A percentile compares a stretch with the other conserved stretches of the same genome.
These are phyloP conservation scores for Xiphophorus couchianus DNA, from an alignment of 2,113 vertebrate genomes.

Conservation along the genomic window DNA sequence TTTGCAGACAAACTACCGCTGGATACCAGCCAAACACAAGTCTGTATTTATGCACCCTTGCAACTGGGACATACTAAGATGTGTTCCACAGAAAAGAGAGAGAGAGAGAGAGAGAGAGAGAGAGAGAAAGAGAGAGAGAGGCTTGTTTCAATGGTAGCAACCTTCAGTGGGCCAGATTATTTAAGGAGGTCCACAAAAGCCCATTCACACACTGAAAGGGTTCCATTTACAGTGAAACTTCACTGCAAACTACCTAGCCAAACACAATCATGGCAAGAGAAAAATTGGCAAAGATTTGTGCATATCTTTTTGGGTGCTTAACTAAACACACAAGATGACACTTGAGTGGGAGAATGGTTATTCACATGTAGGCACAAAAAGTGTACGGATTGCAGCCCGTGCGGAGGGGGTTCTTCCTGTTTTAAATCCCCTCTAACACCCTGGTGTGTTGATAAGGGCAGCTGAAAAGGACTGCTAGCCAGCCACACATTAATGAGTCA, in stretches of 20 bases:
- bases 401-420: slow-evolving; percentile 64
- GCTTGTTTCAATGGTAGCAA: slow-evolving; percentile 48
- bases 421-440: slow-evolving; percentile 69
- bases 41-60: slow-evolving; percentile 61
- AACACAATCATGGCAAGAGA: slow-evolving; percentile 14
- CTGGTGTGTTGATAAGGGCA: slow-evolving; percentile 65
- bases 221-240: slow-evolving; percentile 69
- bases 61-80: slow-evolving; percentile 56
- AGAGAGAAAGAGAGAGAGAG: slow-evolving; percentile 21
- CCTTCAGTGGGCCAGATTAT: slow-evolving; percentile 65
- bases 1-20: slow-evolving; percentile 62
- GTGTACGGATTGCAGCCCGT: slow-evolving; percentile 26
- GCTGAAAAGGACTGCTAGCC: slow-evolving; percentile 36
- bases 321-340: slow-evolving; percentile 23
- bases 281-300: slow-evolving; percentile 1
- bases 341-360: slow-evolving; percentile 22
- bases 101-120: no score
- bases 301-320: slow-evolving; percentile 4
- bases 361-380: slow-evolving; percentile 35
- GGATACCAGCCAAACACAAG: slow-evolving; percentile 70
- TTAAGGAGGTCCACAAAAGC: slow-evolving; percentile 75
- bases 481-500: slow-evolving; percentile 48
- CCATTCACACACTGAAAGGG: slow-evolving; percentile 64
- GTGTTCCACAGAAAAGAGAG: slow-evolving; percentile 54
- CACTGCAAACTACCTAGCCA: slow-evolving; percentile 48